Evolutionary conservation across 2,888 invertebrate species (phyloP), one percentile per base, ranked within the genome.

Genomic region (Caenorhabditis japonica): DNA sequence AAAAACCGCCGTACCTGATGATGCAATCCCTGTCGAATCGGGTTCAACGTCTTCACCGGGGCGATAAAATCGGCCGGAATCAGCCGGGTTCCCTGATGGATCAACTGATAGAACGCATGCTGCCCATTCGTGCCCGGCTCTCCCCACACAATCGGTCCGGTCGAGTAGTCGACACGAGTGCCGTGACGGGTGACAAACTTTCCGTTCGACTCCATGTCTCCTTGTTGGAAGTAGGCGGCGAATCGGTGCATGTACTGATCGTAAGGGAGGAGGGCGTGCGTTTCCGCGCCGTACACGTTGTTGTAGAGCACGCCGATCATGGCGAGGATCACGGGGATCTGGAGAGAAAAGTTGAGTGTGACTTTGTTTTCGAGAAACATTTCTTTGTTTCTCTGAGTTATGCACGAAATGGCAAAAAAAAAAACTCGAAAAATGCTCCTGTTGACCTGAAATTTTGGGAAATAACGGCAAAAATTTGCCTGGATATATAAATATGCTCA

Each of bases 121-220:
- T 99, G 99, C 0, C 99, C 99, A 89, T 99, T 99, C 41, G 99
- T 99, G 19, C 99, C 99, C 0, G 99, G 97, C 89, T 99, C 97
- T 58, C 99, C 99, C 95, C 95, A 96, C 56, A 94, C 93, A 76
- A 94, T 93, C 60, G 94, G 94, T 0, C 94, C 91, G 7, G 91
- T 91, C n/a, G 84, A 85, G 83, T 91, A 90, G 75, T 88, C 84
- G 4, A 91, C 90, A 12, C 85, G 82, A 30, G 85, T 71, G 3
- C 90, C 90, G 75, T 80, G 79, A 27, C 85, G 83, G 1, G 89
- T 90, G 1, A 91, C 90, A 86, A 89, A 91, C 90, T 99, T 99
- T 76, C 99, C 99, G 89, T 99, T 99, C 80, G 95, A 95, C 89
- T 99, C 99, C 99, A 99, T 86, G 59, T 86, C 86, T 30, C 86